Evolutionary conservation across 1,140 invertebrate genomes (phyloP).

Genomic region (Scaptomyza hsui): DNA sequence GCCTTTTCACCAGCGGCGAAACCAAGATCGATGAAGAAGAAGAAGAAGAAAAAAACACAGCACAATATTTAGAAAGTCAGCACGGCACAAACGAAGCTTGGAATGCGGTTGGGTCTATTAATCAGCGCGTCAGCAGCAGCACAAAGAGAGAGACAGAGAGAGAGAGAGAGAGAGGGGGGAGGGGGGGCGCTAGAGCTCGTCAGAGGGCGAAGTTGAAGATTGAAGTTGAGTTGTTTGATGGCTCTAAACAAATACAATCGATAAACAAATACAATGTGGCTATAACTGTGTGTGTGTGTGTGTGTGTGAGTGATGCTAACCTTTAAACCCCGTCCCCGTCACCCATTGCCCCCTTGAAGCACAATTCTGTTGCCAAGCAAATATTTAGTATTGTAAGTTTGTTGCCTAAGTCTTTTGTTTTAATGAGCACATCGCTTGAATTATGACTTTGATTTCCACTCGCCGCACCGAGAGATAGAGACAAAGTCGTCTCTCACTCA

Average conservation of each 20-base stretch:
- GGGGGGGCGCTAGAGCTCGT: conserved; percentile 36
- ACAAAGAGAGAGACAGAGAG: not conserved
- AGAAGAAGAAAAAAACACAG: conserved; percentile 46
- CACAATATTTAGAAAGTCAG: conserved; percentile 78
- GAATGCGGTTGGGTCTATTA: conserved; percentile 79
- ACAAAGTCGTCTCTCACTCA: conserved; percentile 43
- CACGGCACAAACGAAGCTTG: conserved; percentile 54
- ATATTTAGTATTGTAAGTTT: conserved; percentile 45
- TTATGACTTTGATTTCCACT: conserved; percentile 77
- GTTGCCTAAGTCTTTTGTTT: conserved; percentile 82
- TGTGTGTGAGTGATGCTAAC: conserved; percentile 17
- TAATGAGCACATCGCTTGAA: conserved; percentile 75
- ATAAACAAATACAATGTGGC: conserved; percentile 63
- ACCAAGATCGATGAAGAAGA: conserved; percentile 30
- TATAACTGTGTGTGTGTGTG: not conserved
- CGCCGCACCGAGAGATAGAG: not conserved
- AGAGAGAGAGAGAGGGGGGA: not conserved
- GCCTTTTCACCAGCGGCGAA: conserved; percentile 42
- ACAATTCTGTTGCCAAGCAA: not conserved
- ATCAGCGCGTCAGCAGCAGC: conserved; percentile 61
- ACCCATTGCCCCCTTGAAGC: not conserved
- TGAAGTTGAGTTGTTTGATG: conserved; percentile 55
- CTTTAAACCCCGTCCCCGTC: not conserved
- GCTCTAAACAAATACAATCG: conserved; percentile 46
- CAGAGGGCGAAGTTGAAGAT: conserved; percentile 44